Evolutionary conservation across 1,140 invertebrate species (phyloP).

Genomic region (Lordiphosa stackelbergi): DNA sequence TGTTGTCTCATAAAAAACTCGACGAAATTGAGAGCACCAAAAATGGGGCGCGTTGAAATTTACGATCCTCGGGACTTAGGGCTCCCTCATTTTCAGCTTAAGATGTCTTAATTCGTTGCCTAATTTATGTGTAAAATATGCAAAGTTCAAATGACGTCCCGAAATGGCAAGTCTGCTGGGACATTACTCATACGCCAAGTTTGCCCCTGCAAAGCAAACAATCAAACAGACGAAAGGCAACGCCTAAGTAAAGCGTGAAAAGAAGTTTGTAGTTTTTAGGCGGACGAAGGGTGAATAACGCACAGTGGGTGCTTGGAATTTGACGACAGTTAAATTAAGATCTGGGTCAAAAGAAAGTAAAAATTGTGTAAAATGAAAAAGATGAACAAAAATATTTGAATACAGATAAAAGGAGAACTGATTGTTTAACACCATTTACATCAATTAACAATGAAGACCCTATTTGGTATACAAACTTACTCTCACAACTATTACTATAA

Average conservation of each 20-base stretch:
- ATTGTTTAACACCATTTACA: too few species aligned
- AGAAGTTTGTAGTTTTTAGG: constrained; percentile 10
- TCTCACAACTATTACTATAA: too few species aligned
- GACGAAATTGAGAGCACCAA: constrained; percentile 25
- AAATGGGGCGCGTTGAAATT: constrained; percentile 38
- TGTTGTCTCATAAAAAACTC: constrained; percentile 43
- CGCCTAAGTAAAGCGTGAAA: constrained; percentile 1
- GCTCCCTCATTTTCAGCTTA: constrained; percentile 45
- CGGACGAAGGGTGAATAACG: background rate
- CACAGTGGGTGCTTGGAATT: constrained; percentile 1
- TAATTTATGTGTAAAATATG: constrained; percentile 63
- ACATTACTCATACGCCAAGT: constrained; percentile 59
- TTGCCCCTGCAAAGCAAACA: constrained; percentile 22
- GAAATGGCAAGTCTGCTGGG: constrained; percentile 22
- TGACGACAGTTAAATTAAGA: constrained; percentile 1
- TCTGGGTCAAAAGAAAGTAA: background rate
- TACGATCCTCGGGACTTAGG: constrained; percentile 35
- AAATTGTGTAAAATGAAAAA: background rate
- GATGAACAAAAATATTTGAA: background rate
- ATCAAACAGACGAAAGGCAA: constrained; percentile 13
- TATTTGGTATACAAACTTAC: too few species aligned
- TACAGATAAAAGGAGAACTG: too few species aligned
- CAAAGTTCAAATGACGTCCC: constrained; percentile 28
- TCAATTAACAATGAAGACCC: too few species aligned
- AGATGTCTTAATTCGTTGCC: constrained; percentile 63